These are phyloP conservation scores for Sardina pilchardus DNA, from an alignment of 2,113 vertebrate genomes.

Conservation along the genomic window DNA sequence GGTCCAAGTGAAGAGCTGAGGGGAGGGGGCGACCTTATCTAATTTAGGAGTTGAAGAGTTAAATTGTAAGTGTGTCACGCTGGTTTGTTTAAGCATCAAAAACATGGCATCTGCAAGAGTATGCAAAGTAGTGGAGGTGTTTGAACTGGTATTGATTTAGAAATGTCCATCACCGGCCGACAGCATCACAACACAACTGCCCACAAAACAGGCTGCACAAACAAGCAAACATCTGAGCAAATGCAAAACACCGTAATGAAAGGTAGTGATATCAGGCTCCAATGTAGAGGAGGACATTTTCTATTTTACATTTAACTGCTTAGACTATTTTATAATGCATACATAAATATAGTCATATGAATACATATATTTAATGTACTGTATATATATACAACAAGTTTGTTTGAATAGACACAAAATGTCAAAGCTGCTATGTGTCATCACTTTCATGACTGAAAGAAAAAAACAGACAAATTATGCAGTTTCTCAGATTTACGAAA, in stretches of 20 bases:
- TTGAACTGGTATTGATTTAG: slow-evolving; percentile 64
- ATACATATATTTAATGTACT: neutral
- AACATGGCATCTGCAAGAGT: slow-evolving; percentile 40
- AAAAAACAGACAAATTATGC: neutral
- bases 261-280: neutral
- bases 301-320: neutral
- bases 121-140: slow-evolving; percentile 54
- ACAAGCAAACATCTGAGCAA: neutral
- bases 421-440: neutral
- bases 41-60: neutral
- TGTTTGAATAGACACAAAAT: neutral
- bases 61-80: neutral
- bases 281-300: neutral
- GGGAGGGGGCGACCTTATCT: slow-evolving; percentile 31
- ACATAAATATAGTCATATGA: neutral
- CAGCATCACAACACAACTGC: neutral
- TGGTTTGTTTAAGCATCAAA: neutral
- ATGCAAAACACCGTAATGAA: neutral
- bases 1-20: neutral
- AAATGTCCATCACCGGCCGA: slow-evolving; percentile 25
- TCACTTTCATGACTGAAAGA: neutral
- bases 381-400: neutral
- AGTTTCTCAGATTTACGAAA: neutral
- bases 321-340: neutral
- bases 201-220: neutral